Evolutionary conservation across 1,140 invertebrate genomes (phyloP), one percentile per base, ranked within the genome.

Genomic region (Drosophila murphyi): DNA sequence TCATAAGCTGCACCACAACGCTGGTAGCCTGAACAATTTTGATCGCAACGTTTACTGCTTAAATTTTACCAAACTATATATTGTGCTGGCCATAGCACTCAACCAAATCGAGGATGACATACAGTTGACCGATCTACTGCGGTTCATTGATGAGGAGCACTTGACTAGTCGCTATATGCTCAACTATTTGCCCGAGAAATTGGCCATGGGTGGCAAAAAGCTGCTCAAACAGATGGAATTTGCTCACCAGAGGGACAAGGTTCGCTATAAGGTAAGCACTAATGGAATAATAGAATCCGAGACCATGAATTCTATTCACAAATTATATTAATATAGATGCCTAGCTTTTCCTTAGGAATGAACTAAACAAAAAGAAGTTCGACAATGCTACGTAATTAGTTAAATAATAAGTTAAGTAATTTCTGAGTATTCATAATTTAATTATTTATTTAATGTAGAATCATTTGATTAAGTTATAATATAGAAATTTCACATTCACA

Each of bases 121-220:
- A 10, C 94, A 95, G 61, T 72, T 95, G 3, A 90, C 92, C 20
- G 95, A 96, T 87, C 82, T 96, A 56, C 41, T 95, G 35, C 93
- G 95, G 72, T 94, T 94, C 76, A 93, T 93, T 5, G 92, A 93
- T 74, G 95, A 96, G 90, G 95, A 94, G 8, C 94, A 94, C 80
- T 77, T 95, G 29, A 94, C 94, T 48, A 94, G 93, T 43, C 93
- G 94, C 2, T 91, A 90, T 83, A 91, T 94, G 52, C 90, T 93
- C 28, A 93, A 93, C 72, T 93, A 95, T 52, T 91, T 95, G 68
- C 95, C 95, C 3, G 90, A 94, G 60, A 93, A 93, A 77, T 82
- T 94, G 10, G 85, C 80, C 3, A 34, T 51, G 12, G 45, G 88
- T 28, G 87, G 91, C 50, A 91, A 83, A 28, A 71, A 48, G 7